These are phyloP conservation scores for Delichon dasypus DNA, from an alignment of 2,797 vertebrate genomes.

Conservation along the genomic window DNA sequence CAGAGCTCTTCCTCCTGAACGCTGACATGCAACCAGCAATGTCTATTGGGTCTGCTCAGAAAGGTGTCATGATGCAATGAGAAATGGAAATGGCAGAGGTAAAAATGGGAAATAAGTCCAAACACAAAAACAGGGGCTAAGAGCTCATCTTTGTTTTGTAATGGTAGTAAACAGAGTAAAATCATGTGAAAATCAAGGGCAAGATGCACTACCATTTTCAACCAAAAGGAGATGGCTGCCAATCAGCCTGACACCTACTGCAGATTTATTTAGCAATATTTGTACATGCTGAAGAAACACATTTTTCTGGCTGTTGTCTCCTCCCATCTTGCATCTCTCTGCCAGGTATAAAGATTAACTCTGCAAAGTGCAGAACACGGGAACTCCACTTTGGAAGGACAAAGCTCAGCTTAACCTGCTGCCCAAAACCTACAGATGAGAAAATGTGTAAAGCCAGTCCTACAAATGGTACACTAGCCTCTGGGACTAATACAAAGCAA, in stretches of 20 bases:
- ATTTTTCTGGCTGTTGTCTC: not conserved
- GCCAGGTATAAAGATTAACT: not conserved
- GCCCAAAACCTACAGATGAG: not conserved
- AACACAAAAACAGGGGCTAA: not conserved
- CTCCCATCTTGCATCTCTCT: not conserved
- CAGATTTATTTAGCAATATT: not conserved
- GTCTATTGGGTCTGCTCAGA: not conserved
- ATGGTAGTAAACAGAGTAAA: not conserved
- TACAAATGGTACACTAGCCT: not conserved
- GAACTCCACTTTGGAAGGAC: not conserved
- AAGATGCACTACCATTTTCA: not conserved
- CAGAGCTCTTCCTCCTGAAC: not conserved
- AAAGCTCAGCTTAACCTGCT: not conserved
- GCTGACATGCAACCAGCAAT: not conserved
- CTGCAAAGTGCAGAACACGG: not conserved
- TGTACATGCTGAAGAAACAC: not conserved
- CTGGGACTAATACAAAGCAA: not conserved
- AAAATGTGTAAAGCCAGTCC: not conserved
- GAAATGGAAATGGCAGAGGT: accelerated
- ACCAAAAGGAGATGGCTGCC: not conserved
- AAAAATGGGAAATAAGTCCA: not conserved
- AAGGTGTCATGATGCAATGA: not conserved
- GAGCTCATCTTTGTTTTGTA: not conserved
- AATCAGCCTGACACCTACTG: not conserved
- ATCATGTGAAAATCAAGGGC: not conserved